These are phyloP conservation scores for Piaya cayana DNA, from an alignment of 2,113 vertebrate genomes.

Conservation along the genomic window DNA sequence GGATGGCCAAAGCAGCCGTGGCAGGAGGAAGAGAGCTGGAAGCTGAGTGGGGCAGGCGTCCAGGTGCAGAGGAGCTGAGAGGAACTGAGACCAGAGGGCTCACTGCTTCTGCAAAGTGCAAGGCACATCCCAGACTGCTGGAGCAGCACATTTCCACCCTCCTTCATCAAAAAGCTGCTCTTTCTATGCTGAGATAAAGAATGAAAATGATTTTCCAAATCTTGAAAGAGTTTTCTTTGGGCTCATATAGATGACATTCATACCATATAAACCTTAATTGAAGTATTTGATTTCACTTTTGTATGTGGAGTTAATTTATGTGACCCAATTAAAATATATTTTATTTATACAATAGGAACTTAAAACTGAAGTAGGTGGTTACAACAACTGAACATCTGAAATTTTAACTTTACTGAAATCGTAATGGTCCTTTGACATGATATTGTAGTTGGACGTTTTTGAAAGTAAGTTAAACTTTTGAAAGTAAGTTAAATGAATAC, in stretches of 20 bases:
- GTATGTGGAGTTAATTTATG: slow-evolving; percentile 12
- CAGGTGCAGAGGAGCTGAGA: rapidly evolving
- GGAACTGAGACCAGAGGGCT: neutral
- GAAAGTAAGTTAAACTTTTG: slow-evolving; percentile 10
- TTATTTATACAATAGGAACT: slow-evolving; percentile 8
- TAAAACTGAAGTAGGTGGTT: slow-evolving; percentile 5
- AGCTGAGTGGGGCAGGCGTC: rapidly evolving
- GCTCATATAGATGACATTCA: neutral
- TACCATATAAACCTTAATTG: neutral
- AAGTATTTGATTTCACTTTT: slow-evolving; percentile 40
- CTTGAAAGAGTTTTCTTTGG: slow-evolving; percentile 7
- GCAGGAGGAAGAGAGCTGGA: neutral
- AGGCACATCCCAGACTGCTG: neutral
- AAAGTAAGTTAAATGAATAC: neutral
- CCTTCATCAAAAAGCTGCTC: neutral
- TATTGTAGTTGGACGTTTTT: neutral
- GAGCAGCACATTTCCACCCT: neutral
- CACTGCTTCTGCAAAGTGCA: neutral
- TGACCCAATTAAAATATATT: neutral
- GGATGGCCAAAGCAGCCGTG: rapidly evolving
- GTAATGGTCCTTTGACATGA: neutral
- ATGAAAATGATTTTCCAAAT: neutral
- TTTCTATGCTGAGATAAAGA: neutral
- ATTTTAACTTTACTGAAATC: neutral
- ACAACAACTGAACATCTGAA: slow-evolving; percentile 5